A percentile compares a stretch with the other conserved stretches of the same genome.
Conservation (phyloP, 2,113 vertebrate genomes). For the Macrotis lagotis region DNA sequence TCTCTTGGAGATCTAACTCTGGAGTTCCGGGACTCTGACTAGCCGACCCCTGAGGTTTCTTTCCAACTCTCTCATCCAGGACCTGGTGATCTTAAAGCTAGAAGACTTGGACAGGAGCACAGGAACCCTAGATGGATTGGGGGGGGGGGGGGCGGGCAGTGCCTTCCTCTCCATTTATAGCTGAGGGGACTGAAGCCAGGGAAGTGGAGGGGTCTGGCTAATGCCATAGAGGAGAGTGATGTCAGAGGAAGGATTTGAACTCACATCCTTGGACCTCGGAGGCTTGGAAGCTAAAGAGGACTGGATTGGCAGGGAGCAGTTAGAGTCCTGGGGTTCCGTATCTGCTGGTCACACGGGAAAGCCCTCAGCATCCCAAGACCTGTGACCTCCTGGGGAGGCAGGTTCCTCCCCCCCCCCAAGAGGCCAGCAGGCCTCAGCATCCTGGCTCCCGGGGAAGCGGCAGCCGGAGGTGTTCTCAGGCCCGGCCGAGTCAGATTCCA, state of each 20-base stretch:
- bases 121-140: too few relatives aligned
- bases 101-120: too few relatives aligned
- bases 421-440: neutral
- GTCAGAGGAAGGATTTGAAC: neutral
- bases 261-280: neutral
- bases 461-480: neutral
- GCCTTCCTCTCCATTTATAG: neutral
- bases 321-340: neutral
- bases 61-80: too few relatives aligned
- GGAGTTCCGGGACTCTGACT: too few relatives aligned
- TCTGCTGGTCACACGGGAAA: neutral
- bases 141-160: too few relatives aligned
- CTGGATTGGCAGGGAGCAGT: too few relatives aligned
- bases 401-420: neutral
- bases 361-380: neutral
- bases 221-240: neutral
- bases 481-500: conserved; percentile 44
- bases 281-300: neutral
- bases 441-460: rapidly evolving
- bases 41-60: too few relatives aligned
- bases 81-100: neutral
- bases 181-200: neutral
- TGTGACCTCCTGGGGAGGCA: neutral
- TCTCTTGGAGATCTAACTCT: neutral
- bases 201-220: neutral